phyloP scores from a whole-genome alignment of 2,888 invertebrate genomes.

The Clivina fossor region DNA sequence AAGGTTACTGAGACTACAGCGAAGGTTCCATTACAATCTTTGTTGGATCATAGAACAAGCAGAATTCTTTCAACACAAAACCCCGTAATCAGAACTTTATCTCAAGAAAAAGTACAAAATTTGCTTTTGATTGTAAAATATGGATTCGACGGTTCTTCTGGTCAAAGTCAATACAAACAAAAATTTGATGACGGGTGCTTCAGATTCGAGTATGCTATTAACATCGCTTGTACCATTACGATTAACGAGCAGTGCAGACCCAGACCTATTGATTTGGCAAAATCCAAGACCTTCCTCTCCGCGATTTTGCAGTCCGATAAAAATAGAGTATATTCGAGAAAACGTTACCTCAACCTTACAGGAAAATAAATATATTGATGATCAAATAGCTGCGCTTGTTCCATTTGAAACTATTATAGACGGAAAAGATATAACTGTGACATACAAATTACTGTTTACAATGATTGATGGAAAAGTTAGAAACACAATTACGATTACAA shows the following conservation, averaged over 20 bases:
- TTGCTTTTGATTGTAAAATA: not conserved
- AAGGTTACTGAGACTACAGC: slow-evolving; percentile 27
- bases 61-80: not conserved
- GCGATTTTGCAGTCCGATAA: slow-evolving; percentile 36
- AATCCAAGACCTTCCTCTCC: slow-evolving; percentile 35
- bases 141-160: not conserved
- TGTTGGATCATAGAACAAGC: slow-evolving; percentile 28
- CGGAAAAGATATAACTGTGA: slow-evolving; percentile 13
- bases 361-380: slow-evolving; percentile 30
- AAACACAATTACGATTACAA: no score
- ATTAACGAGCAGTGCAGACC: slow-evolving; percentile 8
- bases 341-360: slow-evolving; percentile 16
- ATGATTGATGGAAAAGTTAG: slow-evolving; percentile 39
- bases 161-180: not conserved
- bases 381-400: slow-evolving; percentile 32
- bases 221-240: slow-evolving; percentile 33
- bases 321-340: slow-evolving; percentile 36
- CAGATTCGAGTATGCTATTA: slow-evolving; percentile 6
- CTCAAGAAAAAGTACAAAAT: not conserved
- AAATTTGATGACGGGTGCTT: slow-evolving; percentile 1
- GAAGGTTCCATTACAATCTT: slow-evolving; percentile 34
- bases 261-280: slow-evolving; percentile 32
- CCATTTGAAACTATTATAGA: slow-evolving; percentile 8
- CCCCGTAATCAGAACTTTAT: not conserved
- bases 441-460: slow-evolving; percentile 34